These are phyloP conservation scores for Dendrocincla fuliginosa DNA, from an alignment of 2,797 vertebrate species.

Conservation along the genomic window DNA sequence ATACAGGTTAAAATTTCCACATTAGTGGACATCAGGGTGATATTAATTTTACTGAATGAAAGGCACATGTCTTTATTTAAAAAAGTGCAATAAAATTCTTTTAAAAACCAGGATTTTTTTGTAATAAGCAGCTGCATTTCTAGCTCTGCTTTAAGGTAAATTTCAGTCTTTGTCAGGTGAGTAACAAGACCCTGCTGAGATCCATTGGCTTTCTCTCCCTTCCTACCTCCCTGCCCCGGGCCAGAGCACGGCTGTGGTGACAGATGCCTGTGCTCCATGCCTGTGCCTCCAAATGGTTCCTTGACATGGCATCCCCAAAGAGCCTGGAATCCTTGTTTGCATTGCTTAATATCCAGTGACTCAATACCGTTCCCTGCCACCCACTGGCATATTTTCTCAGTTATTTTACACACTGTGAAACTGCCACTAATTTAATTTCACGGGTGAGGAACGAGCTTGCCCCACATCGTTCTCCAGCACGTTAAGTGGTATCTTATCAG, in stretches of 20 bases:
- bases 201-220: neutral
- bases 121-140: neutral
- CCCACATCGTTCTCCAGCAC: neutral
- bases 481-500: neutral
- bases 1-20: neutral
- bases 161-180: neutral
- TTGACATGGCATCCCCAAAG: neutral
- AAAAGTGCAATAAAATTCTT: neutral
- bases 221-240: neutral
- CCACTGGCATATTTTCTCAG: neutral
- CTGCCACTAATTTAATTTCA: neutral
- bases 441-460: neutral
- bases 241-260: neutral
- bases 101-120: neutral
- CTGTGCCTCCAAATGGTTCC: neutral
- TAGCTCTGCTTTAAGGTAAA: neutral
- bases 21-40: neutral
- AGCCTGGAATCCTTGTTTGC: neutral
- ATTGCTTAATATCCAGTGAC: slow-evolving; percentile 17
- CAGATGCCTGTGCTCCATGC: neutral
- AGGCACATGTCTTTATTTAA: neutral
- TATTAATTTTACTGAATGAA: neutral
- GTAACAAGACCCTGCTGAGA: neutral
- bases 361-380: slow-evolving; percentile 23
- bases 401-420: neutral